Evolutionary conservation across 2,888 invertebrate species (phyloP), one percentile per base, ranked within the genome.

Genomic region (Spicauda simplicius): DNA sequence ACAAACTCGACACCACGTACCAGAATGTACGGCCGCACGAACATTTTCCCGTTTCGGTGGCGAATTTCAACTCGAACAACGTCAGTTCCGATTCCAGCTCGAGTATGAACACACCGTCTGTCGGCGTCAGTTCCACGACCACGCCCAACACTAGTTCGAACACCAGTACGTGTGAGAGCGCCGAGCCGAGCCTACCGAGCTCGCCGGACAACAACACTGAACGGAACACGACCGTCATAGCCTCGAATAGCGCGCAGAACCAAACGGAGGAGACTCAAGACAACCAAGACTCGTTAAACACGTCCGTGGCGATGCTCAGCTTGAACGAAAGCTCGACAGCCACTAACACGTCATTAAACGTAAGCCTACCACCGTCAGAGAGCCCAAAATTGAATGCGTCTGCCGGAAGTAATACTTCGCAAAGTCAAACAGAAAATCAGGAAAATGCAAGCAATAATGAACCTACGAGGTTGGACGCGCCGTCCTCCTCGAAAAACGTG

Each of bases 151-250:
- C 95, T 0, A 96, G 96, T 63, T 95, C 96, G 0, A 94, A 95
- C 70, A 95, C 95, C 0, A 96, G 96, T 76, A 96, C 96, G 25
- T 96, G 96, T 19, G 92, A 91, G 53, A 96, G 96, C 78, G 95
- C 95, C 7, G 95, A 96, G 37, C 96, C 97, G 0, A 96, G 96
- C 72, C 94, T 97, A 65, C 97, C 97, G 0, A 95, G 95, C 56
- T 95, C 95, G 0, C 95, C 95, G 0, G 95, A 92, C 18, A 87
- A 86, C 50, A 85, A 86, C 33, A 81, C 84, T n/a, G 85, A 86
- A 3, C 74, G 83, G 71, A 86, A 84, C 60, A 72, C 82, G 7
- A 81, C 86, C 16, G 78, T 83, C 33, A 68, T 75, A 10, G 72
- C 74, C 0, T 63, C 71, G 0, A 77, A 77, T 52, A 78, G 79